Percentiles rank a stretch among this genome's conserved stretches.
phyloP scores from a whole-genome alignment of 2,113 vertebrate genomes.

The Dromiciops gliroides region DNA sequence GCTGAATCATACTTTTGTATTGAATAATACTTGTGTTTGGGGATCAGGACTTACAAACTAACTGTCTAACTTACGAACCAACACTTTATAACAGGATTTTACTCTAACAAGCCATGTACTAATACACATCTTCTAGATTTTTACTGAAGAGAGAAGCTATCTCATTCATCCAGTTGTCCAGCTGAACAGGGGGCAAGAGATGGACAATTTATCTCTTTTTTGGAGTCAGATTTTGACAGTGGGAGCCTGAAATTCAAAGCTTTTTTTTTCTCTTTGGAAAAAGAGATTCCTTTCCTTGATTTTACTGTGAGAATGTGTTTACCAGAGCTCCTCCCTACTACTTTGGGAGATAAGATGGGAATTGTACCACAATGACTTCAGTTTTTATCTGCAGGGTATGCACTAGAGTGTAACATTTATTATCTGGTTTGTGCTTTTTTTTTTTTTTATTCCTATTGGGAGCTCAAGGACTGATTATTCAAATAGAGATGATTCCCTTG shows the following conservation, averaged over 20 bases:
- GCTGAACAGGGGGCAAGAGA: neutral
- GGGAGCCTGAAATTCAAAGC: neutral
- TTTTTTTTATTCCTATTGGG: neutral
- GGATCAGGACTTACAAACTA: neutral
- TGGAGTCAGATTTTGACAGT: neutral
- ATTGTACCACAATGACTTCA: neutral
- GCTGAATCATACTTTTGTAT: neutral
- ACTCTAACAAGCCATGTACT: neutral
- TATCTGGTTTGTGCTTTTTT: neutral
- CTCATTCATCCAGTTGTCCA: neutral
- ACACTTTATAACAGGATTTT: neutral
- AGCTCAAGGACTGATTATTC: neutral
- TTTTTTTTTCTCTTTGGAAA: neutral
- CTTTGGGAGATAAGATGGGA: neutral
- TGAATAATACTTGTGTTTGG: neutral
- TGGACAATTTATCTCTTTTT: neutral
- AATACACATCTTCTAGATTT: neutral
- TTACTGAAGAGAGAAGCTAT: neutral
- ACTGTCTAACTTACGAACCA: neutral
- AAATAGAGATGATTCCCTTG: neutral
- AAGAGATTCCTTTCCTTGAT: neutral
- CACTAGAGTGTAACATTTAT: neutral
- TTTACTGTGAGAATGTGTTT: neutral
- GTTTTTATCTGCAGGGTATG: neutral
- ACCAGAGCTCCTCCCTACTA: neutral